These are phyloP conservation scores for Drosophila greeni DNA, from an alignment of 2,888 invertebrate species.

Conservation along the genomic window DNA sequence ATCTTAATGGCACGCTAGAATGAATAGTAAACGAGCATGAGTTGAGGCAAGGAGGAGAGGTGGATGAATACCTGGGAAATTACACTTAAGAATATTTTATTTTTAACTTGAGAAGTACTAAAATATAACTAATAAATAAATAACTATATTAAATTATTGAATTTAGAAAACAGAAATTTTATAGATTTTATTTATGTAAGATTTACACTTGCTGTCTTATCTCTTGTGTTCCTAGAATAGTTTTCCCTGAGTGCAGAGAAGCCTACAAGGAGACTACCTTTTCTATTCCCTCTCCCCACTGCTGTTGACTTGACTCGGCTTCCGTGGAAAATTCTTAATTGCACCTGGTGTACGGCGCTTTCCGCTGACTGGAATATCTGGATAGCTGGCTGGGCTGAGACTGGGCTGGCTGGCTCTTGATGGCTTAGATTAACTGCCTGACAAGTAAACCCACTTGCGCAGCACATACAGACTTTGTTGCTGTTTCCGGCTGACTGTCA, in stretches of 20 bases:
- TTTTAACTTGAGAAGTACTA: not conserved
- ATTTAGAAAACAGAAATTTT: too few species aligned
- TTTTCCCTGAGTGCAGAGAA: conserved; percentile 1
- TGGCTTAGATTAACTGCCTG: conserved; percentile 77
- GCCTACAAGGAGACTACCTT: conserved; percentile 18
- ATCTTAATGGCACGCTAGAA: conserved; percentile 74
- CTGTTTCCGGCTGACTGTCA: conserved; percentile 61
- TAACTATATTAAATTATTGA: too few species aligned
- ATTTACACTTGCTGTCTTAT: too few species aligned
- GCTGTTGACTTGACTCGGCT: conserved; percentile 67
- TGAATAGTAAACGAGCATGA: conserved; percentile 70
- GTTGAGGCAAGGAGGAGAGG: conserved; percentile 10
- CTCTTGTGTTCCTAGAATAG: not conserved
- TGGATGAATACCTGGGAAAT: conserved; percentile 34
- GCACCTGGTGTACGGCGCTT: conserved; percentile 72
- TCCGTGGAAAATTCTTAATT: conserved; percentile 75
- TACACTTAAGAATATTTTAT: conserved; percentile 11
- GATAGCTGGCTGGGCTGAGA: conserved; percentile 37
- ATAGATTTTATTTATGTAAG: too few species aligned
- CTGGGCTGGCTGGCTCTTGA: conserved; percentile 54
- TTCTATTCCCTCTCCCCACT: not conserved
- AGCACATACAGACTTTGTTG: conserved; percentile 54
- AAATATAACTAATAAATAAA: not conserved
- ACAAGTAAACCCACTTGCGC: conserved; percentile 68
- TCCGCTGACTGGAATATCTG: conserved; percentile 73